Evolutionary conservation across 2,113 vertebrate species (phyloP), one percentile per base, ranked within the genome.

Genomic region (Lamprologus callipterus): DNA sequence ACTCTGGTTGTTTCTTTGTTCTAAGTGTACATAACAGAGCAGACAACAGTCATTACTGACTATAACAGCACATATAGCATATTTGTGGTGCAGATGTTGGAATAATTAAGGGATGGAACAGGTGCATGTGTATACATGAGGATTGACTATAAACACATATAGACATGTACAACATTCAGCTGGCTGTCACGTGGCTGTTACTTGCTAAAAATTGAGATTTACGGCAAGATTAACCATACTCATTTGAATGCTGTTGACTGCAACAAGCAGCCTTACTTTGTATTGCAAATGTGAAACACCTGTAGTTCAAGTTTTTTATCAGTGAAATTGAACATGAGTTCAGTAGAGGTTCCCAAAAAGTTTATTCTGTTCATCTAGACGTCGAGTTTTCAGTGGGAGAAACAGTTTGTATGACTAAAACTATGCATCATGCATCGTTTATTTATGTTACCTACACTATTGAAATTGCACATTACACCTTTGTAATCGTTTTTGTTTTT

Each of bases 151-250:
- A 54, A 54, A 54, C n/a, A 12, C n/a, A 54, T 53, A 53, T 2
- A 21, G n/a, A 12, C n/a, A 21, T 54, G n/a, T 54, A 51, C 49
- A 51, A 51, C 17, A 51, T 51, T 51, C 49, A n/a, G 49, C 17
- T 51, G 49, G 49, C 49, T 51, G 40, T 42, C 12, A 6, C 40
- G 40, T 42, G 12, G 13, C 23, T 57, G 28, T 63, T 28, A 19
- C 28, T 33, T 0, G 0, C 5, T 35, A 5, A 60, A 33, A 19
- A 58, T 9, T 23, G 11, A 28, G 3, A 16, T 58, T 28, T 0
- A 8, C 9, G 0, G 28, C 17, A 35, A 10, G 2, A 63, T 63
- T 63, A 63, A 31, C 55, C 8, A 14, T 6, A 16, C 26, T 28
- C 26, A 16, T 14, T 8, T 28, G 4, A 31, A 17, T 58, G 0